These are phyloP conservation scores for Neocrepidodera transversa DNA, from an alignment of 2,888 invertebrate genomes.

Conservation along the genomic window DNA sequence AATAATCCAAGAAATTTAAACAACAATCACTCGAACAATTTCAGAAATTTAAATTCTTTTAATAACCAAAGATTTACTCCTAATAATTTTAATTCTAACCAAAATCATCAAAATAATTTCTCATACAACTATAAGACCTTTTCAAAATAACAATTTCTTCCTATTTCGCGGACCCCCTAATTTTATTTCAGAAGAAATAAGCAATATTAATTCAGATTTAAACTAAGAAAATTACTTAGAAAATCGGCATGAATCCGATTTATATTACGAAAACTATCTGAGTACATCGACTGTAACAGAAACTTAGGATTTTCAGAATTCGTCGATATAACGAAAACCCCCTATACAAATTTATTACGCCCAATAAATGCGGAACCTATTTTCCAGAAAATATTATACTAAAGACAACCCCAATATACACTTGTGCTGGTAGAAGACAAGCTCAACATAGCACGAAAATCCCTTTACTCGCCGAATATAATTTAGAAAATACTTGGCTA, in stretches of 20 bases:
- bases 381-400: conserved; percentile 16
- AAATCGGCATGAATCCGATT: no score
- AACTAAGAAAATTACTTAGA: no score
- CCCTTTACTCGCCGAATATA: conserved; percentile 23
- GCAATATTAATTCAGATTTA: no score
- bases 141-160: no score
- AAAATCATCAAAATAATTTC: background rate
- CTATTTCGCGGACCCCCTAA: no score
- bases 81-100: no score
- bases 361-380: conserved; percentile 21
- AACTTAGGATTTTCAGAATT: background rate
- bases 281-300: no score
- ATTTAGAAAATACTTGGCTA: background rate
- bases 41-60: background rate
- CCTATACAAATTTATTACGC: background rate
- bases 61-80: no score
- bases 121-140: background rate
- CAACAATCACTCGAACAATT: no score
- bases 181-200: no score
- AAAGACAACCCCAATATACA: conserved; percentile 5
- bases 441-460: conserved; percentile 15
- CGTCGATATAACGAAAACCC: background rate
- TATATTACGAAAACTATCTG: no score
- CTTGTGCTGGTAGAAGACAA: background rate
- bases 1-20: background rate